Conservation (phyloP, 2,888 invertebrate genomes). For the Amphipoea oculea region DNA sequence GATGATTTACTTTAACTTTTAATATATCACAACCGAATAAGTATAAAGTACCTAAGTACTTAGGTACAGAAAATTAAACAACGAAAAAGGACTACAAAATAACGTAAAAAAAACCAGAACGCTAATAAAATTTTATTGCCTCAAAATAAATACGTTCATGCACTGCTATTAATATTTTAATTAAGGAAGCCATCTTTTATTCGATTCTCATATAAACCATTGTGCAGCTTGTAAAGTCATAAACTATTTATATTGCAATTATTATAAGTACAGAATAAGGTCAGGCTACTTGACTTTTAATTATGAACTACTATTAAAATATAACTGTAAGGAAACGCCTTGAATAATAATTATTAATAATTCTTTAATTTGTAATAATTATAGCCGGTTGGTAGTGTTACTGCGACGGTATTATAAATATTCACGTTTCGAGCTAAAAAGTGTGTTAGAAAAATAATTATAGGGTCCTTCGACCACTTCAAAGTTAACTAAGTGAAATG, state of each 20-base stretch:
- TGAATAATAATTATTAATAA: conserved; percentile 64
- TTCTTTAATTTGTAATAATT: conserved; percentile 75
- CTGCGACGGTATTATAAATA: conserved; percentile 54
- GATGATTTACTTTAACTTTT: not conserved
- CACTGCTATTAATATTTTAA: conserved; percentile 63
- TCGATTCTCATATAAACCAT: conserved; percentile 57
- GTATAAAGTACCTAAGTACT: not conserved
- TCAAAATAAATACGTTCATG: conserved; percentile 39
- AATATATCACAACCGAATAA: not conserved
- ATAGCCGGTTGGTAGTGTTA: conserved; percentile 50
- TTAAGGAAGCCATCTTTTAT: conserved; percentile 69
- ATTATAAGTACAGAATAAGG: conserved; percentile 74
- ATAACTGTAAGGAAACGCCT: conserved; percentile 81
- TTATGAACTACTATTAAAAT: conserved; percentile 80
- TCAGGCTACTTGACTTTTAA: conserved; percentile 76
- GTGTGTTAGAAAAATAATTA: conserved; percentile 34
- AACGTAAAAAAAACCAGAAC: conserved; percentile 4
- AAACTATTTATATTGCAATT: conserved; percentile 73
- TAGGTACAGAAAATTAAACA: not conserved
- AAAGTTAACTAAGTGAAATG: conserved; percentile 35
- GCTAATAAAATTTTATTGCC: conserved; percentile 34
- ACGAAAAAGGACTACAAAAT: conserved; percentile 18
- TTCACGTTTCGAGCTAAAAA: conserved; percentile 40
- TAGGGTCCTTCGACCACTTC: not conserved
- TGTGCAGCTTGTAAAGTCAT: conserved; percentile 63